phyloP scores from a whole-genome alignment of 2,888 invertebrate species.

The Apomyelois bistriatella region DNA sequence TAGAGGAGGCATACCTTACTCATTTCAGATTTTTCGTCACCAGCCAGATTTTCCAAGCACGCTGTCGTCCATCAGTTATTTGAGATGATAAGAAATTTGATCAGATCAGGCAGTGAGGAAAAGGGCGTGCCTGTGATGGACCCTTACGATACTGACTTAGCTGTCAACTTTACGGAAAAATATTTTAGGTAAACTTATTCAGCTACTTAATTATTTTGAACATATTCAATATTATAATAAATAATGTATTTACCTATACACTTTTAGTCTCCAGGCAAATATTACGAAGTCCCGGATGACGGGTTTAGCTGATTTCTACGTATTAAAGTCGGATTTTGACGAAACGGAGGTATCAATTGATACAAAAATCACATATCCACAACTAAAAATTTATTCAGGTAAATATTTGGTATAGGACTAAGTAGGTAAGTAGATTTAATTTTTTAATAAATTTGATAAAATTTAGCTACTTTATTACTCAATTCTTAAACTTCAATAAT shows the following conservation, averaged over 20 bases:
- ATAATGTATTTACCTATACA: neutral
- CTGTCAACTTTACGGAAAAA: constrained; percentile 23
- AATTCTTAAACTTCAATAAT: too few relatives aligned
- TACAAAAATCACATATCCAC: constrained; percentile 32
- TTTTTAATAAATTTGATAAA: too few relatives aligned
- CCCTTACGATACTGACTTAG: constrained; percentile 23
- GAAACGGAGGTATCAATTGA: constrained; percentile 30
- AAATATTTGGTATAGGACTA: too few relatives aligned
- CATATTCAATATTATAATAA: neutral
- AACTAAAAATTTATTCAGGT: constrained; percentile 25
- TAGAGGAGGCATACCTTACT: neutral
- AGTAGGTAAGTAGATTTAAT: too few relatives aligned
- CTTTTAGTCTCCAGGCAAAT: constrained; percentile 30
- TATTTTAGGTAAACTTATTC: constrained; percentile 27
- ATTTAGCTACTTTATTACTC: too few relatives aligned
- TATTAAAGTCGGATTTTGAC: constrained; percentile 27
- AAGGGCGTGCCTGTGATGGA: constrained; percentile 32
- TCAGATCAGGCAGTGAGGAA: constrained; percentile 28
- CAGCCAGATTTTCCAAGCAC: constrained; percentile 11
- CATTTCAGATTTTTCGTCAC: neutral
- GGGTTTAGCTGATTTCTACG: constrained; percentile 33
- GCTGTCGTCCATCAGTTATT: constrained; percentile 33
- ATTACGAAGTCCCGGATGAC: constrained; percentile 27
- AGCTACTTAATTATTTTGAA: too few relatives aligned
- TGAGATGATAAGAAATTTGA: constrained; percentile 29